A percentile compares a stretch with the other conserved stretches of the same genome.
phyloP scores from a whole-genome alignment of 2,888 invertebrate species.

The Ophion ellenae region DNA sequence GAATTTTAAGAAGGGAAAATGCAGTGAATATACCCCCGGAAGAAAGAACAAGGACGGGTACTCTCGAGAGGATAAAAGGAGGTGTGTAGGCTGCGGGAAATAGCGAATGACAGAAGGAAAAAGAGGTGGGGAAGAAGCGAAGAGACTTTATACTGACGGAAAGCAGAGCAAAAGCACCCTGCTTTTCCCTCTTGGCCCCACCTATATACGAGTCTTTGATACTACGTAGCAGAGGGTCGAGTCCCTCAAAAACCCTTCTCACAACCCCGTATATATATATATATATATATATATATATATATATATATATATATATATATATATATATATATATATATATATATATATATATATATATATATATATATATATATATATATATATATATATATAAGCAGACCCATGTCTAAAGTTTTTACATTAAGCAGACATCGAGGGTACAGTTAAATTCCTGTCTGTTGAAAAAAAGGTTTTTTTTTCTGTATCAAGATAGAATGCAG shows the following conservation, averaged over 20 bases:
- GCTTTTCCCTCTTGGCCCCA: conserved; percentile 24
- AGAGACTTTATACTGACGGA: conserved; percentile 27
- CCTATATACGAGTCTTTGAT: conserved; percentile 17
- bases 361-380: not conserved
- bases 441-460: not conserved
- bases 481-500: too few species aligned
- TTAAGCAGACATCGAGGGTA: not conserved
- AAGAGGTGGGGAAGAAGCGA: conserved; percentile 19
- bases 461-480: too few species aligned
- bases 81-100: conserved; percentile 21
- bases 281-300: not conserved
- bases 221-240: conserved; percentile 33
- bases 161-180: conserved; percentile 27
- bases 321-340: not conserved
- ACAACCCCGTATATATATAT: conserved; percentile 13
- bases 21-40: not conserved
- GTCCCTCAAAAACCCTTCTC: conserved; percentile 51
- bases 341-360: not conserved
- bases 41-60: not conserved
- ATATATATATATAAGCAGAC: not conserved
- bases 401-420: not conserved
- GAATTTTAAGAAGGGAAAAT: too few species aligned
- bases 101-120: conserved; percentile 10
- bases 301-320: not conserved
- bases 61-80: conserved; percentile 32